phyloP scores from a whole-genome alignment of 2,113 vertebrate species.

The Cryptoleucopteryx plumbea region DNA sequence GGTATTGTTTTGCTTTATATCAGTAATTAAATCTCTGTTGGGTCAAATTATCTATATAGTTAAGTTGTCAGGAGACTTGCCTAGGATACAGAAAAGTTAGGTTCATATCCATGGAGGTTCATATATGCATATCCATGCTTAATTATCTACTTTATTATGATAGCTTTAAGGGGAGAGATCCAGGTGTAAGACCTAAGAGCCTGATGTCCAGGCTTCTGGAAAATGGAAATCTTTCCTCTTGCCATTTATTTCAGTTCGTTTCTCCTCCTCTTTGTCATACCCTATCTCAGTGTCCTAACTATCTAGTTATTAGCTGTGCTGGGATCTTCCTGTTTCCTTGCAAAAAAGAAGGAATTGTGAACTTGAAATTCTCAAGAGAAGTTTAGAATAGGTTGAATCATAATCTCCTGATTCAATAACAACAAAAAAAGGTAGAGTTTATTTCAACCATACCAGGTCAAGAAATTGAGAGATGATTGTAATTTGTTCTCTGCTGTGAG shows the following conservation, averaged over 20 bases:
- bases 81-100: not conserved
- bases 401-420: not conserved
- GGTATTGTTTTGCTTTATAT: slow-evolving; percentile 32
- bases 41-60: not conserved
- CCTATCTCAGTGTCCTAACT: not conserved
- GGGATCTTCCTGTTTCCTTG: not conserved
- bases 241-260: not conserved
- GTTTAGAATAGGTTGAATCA: not conserved
- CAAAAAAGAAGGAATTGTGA: not conserved
- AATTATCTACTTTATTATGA: not conserved
- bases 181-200: not conserved
- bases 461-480: not conserved
- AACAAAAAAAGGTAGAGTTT: not conserved
- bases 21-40: slow-evolving; percentile 46
- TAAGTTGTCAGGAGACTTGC: not conserved
- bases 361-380: not conserved
- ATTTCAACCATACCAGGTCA: not conserved
- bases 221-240: not conserved
- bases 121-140: not conserved
- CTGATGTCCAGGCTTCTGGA: not conserved
- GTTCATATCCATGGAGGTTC: not conserved
- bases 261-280: not conserved
- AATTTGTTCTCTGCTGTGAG: not conserved
- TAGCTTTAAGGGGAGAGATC: not conserved
- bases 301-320: not conserved